Evolutionary conservation across 1,140 invertebrate species (phyloP).

Genomic region (Bombus cullumanus): DNA sequence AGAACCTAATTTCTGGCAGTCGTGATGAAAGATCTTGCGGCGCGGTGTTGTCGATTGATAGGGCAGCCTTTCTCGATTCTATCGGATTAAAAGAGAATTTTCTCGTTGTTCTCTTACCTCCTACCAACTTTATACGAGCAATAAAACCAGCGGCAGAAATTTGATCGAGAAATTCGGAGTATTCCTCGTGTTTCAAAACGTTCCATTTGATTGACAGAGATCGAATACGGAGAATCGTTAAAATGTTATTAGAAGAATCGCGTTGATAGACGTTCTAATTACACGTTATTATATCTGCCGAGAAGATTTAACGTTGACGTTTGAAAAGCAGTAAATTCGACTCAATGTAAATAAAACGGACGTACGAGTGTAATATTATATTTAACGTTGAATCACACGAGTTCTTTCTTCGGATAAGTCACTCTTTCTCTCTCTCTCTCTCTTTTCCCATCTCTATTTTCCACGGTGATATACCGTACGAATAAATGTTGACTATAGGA

Average conservation of each 20-base stretch:
- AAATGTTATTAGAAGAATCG: background rate
- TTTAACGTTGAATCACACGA: slow-evolving; percentile 1
- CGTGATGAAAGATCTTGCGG: slow-evolving; percentile 37
- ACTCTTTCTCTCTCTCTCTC: background rate
- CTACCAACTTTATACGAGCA: background rate
- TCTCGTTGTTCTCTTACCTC: background rate
- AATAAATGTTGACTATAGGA: background rate
- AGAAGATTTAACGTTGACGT: background rate
- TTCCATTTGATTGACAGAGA: background rate
- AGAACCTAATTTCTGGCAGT: slow-evolving; percentile 32
- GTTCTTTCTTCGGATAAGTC: background rate
- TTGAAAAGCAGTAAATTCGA: background rate
- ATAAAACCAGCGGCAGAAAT: background rate
- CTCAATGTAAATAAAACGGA: background rate
- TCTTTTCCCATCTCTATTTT: background rate
- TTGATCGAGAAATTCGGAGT: no score
- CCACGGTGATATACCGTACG: no score
- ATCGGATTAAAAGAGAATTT: background rate
- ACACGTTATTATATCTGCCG: background rate
- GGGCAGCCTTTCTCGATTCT: background rate
- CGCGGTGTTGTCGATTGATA: slow-evolving; percentile 9
- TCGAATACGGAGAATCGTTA: background rate
- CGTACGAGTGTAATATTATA: background rate
- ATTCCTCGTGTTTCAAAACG: background rate
- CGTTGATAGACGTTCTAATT: slow-evolving; percentile 2